These are phyloP conservation scores for Tribolium madens DNA, from an alignment of 1,140 invertebrate genomes.

Conservation along the genomic window DNA sequence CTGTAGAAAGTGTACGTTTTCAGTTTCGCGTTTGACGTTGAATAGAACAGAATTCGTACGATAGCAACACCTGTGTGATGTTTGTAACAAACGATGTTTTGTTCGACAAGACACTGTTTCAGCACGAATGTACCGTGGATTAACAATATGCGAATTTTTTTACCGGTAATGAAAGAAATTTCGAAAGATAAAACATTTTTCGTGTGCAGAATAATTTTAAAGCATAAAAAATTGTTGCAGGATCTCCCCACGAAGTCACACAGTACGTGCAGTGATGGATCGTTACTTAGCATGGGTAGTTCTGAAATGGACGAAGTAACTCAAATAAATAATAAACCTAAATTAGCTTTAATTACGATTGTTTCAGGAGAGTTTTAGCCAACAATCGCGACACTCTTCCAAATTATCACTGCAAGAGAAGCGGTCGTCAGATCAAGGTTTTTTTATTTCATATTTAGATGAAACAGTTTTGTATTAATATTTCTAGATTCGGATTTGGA, in stretches of 20 bases:
- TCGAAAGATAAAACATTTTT: neutral
- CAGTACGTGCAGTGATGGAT: slow-evolving; percentile 79
- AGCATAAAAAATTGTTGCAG: slow-evolving; percentile 58
- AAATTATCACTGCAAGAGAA: slow-evolving; percentile 68
- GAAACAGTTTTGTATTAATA: slow-evolving; percentile 1
- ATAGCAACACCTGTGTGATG: slow-evolving; percentile 4
- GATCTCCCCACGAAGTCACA: slow-evolving; percentile 72
- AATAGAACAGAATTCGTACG: slow-evolving; percentile 5
- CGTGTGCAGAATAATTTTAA: slow-evolving; percentile 30
- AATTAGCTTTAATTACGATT: slow-evolving; percentile 21
- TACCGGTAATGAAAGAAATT: slow-evolving; percentile 34
- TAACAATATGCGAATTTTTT: slow-evolving; percentile 55
- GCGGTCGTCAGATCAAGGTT: slow-evolving; percentile 52
- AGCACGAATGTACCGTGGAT: slow-evolving; percentile 51
- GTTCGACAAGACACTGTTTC: slow-evolving; percentile 46
- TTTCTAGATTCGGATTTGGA: slow-evolving; percentile 62
- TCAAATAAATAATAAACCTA: slow-evolving; percentile 9
- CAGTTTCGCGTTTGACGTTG: slow-evolving; percentile 10
- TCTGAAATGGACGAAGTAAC: slow-evolving; percentile 77
- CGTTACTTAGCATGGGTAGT: slow-evolving; percentile 78
- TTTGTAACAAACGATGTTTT: slow-evolving; percentile 52
- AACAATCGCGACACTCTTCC: slow-evolving; percentile 67
- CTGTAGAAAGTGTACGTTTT: slow-evolving; percentile 34
- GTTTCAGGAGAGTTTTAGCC: slow-evolving; percentile 66
- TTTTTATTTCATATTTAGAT: neutral